Evolutionary conservation across 64 coral and sea anemone genomes (phyloP), one percentile per base, ranked within the genome.

Genomic region (Montipora capricornis): DNA sequence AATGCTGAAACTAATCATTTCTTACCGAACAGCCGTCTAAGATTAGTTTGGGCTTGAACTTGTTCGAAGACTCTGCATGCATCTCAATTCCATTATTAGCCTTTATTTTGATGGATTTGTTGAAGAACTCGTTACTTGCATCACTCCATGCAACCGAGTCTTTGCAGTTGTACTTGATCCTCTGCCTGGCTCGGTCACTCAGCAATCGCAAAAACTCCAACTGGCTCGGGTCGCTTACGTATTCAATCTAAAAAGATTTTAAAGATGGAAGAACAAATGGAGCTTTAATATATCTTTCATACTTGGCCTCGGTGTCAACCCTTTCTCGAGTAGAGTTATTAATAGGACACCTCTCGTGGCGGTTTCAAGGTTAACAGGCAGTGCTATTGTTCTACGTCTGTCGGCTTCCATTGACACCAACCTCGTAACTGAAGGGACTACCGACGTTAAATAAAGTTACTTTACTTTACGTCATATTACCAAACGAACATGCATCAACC

Each of bases 181-280:
- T 96, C 79, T 98, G 97, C 37, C 68, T 95, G 77, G 97, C 97
- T 52, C 92, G 91, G 84, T 98, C 91, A 75, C 94, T 98, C 82
- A 96, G 89, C 4, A 96, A 83, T 20, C 94, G 94, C 17, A 98
- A 78, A 82, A 98, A 98, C 46, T 92, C 93, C 48, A 98, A 64
- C 68, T 98, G 97, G n/a, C 90, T 92, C 20, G 78, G 93, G 19
- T 98, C 94, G 76, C 68, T 44, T 14, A 89, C 48, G 70, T 98
- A 98, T 79, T 93, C 88, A 60, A 98, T 94, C 97, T 98, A 50
- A 3, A 87, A 92, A 15, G 11, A 91, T 80, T 4, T 71, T 71
- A 19, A 15, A 5, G 68, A 71, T 20, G 5, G 0, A 24, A 29
- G 20, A 15, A 67, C 62, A 2, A 4, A 37, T 37, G 37, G 37